A percentile compares a stretch with the other conserved stretches of the same genome.
phyloP scores from a whole-genome alignment of 2,797 vertebrate species.

The Mycteria americana region DNA sequence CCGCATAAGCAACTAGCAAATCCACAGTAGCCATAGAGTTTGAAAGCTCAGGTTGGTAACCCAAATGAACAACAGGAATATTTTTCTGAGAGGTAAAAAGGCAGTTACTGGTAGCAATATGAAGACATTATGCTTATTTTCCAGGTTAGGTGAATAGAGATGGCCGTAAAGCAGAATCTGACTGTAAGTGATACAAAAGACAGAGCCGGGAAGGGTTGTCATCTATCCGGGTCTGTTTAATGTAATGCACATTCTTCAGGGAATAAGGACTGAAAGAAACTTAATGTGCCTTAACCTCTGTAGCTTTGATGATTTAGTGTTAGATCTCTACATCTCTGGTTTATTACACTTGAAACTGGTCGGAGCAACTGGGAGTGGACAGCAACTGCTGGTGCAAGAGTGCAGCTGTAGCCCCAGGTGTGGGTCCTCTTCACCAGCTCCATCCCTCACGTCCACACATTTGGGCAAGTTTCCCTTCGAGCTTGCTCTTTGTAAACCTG shows the following conservation, averaged over 20 bases:
- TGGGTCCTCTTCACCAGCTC: neutral
- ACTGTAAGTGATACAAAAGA: neutral
- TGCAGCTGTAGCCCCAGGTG: neutral
- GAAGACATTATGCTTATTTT: neutral
- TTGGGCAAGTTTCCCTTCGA: neutral
- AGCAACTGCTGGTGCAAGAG: neutral
- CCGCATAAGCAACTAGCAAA: neutral
- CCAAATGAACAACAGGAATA: neutral
- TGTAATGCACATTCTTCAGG: neutral
- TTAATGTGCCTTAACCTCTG: neutral
- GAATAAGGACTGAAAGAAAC: neutral
- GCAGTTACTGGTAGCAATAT: no score
- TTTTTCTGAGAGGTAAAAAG: neutral
- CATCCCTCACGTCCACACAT: neutral
- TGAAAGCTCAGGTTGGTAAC: neutral
- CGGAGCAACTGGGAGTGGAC: neutral
- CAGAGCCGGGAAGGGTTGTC: neutral
- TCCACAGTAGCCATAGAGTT: neutral
- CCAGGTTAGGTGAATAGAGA: neutral
- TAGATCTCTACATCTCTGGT: neutral
- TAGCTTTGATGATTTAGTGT: neutral
- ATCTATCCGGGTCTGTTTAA: fast-evolving
- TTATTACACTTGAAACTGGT: neutral
- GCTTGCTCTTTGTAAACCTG: neutral
- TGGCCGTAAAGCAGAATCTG: neutral